Percentiles rank a stretch among this genome's conserved stretches.
These are phyloP conservation scores for Smutsia gigantea DNA, from an alignment of 2,797 vertebrate genomes.

Conservation along the genomic window DNA sequence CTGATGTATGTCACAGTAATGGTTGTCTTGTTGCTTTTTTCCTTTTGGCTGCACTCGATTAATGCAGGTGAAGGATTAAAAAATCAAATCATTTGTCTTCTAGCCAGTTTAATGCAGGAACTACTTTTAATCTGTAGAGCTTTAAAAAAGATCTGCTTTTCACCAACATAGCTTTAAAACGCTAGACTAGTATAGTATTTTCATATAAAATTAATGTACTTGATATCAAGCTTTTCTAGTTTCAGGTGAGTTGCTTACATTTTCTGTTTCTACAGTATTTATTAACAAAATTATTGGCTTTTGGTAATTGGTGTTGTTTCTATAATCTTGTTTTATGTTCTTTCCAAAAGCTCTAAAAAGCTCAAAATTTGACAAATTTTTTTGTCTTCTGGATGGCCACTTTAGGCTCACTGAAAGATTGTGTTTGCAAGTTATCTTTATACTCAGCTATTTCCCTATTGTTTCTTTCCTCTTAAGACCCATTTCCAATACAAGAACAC, in stretches of 20 bases:
- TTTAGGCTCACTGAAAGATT: not conserved
- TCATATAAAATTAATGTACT: conserved; percentile 4
- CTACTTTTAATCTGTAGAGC: not conserved
- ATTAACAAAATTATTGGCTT: not conserved
- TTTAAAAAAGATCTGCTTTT: conserved; percentile 17
- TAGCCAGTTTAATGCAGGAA: not conserved
- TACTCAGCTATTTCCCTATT: not conserved
- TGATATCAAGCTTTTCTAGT: not conserved
- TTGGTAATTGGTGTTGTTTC: not conserved
- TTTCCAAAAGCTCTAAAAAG: conserved; percentile 9
- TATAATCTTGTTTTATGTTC: not conserved
- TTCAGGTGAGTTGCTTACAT: conserved; percentile 35
- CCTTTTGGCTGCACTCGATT: not conserved
- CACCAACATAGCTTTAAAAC: conserved; percentile 30
- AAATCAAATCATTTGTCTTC: not conserved
- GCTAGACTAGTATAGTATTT: not conserved
- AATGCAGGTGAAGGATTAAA: not conserved
- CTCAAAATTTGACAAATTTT: not conserved
- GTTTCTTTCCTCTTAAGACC: not conserved
- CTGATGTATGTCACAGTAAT: not conserved
- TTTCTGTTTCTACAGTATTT: not conserved
- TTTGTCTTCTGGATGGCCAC: not conserved
- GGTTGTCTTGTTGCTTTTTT: not conserved
- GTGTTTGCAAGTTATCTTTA: not conserved
- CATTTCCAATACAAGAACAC: not conserved